Evolutionary conservation across 1,140 invertebrate species (phyloP).

Genomic region (Sitodiplosis mosellana): DNA sequence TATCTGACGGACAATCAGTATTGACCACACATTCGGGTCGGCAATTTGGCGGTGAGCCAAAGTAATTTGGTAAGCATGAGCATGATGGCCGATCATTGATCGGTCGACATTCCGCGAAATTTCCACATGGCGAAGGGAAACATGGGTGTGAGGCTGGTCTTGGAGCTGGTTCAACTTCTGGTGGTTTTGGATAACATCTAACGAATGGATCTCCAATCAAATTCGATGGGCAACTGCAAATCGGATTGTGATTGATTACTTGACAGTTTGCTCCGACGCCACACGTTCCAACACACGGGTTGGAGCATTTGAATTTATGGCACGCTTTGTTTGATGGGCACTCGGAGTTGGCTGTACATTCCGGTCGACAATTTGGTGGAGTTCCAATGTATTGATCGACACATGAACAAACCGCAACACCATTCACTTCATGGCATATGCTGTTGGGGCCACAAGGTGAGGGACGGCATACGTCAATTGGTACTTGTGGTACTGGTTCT

Average conservation of each 20-base stretch:
- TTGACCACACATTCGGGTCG: constrained; percentile 62
- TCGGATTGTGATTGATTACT: constrained; percentile 57
- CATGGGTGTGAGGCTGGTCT: constrained; percentile 31
- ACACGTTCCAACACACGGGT: constrained; percentile 60
- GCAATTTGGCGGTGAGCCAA: constrained; percentile 60
- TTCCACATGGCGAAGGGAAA: constrained; percentile 36
- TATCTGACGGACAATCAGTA: constrained; percentile 55
- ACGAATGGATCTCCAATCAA: constrained; percentile 57
- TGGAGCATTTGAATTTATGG: constrained; percentile 50
- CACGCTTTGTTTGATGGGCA: constrained; percentile 47
- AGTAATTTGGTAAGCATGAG: constrained; percentile 51
- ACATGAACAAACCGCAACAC: constrained; percentile 53
- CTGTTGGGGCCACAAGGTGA: constrained; percentile 62
- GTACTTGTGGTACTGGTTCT: constrained; percentile 14
- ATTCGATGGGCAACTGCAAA: constrained; percentile 52
- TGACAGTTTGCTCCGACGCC: constrained; percentile 51
- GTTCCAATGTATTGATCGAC: constrained; percentile 47
- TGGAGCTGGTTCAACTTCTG: constrained; percentile 17
- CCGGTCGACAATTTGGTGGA: constrained; percentile 49
- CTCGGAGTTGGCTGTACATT: constrained; percentile 53
- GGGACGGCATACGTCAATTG: constrained; percentile 46
- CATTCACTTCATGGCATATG: constrained; percentile 41
- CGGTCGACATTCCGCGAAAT: constrained; percentile 47
- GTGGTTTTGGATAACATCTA: constrained; percentile 32
- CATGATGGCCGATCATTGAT: constrained; percentile 45